These are phyloP conservation scores for Ammospiza caudacuta DNA, from an alignment of 2,113 vertebrate genomes.

Conservation along the genomic window DNA sequence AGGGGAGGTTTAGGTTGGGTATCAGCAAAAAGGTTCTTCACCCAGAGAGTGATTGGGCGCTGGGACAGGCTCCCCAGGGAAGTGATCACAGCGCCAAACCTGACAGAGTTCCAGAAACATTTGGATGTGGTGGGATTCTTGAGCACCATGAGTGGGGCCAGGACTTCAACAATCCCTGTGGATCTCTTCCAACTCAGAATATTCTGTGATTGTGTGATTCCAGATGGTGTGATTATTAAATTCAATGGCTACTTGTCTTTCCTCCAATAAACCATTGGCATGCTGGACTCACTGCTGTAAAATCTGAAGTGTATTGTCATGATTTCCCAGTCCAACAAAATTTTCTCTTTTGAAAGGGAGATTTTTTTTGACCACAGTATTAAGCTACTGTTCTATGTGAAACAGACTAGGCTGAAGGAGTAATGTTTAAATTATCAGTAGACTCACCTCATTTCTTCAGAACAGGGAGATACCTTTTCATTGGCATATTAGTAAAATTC, in stretches of 20 bases:
- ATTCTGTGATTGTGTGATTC: not conserved
- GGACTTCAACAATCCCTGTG: not conserved
- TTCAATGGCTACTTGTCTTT: not conserved
- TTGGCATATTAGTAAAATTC: not conserved
- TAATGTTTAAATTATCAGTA: not conserved
- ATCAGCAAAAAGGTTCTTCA: not conserved
- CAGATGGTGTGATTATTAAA: constrained; percentile 26
- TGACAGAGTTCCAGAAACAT: rapidly evolving
- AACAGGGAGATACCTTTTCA: not conserved
- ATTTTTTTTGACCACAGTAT: not conserved
- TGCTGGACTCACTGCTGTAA: not conserved
- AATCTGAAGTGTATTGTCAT: not conserved
- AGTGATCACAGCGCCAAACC: not conserved
- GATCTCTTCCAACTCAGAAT: not conserved
- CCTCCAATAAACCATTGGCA: not conserved
- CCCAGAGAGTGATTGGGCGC: rapidly evolving
- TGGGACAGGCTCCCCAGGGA: not conserved
- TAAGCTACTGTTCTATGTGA: not conserved
- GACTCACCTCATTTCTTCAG: not conserved
- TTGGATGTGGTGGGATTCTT: not conserved
- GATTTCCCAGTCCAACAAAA: not conserved
- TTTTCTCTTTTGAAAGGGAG: not conserved
- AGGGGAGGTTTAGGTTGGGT: rapidly evolving
- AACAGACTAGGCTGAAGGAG: not conserved
- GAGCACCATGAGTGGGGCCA: not conserved